phyloP scores from a whole-genome alignment of 2,888 invertebrate genomes.

The Entomobrya multifasciata region DNA sequence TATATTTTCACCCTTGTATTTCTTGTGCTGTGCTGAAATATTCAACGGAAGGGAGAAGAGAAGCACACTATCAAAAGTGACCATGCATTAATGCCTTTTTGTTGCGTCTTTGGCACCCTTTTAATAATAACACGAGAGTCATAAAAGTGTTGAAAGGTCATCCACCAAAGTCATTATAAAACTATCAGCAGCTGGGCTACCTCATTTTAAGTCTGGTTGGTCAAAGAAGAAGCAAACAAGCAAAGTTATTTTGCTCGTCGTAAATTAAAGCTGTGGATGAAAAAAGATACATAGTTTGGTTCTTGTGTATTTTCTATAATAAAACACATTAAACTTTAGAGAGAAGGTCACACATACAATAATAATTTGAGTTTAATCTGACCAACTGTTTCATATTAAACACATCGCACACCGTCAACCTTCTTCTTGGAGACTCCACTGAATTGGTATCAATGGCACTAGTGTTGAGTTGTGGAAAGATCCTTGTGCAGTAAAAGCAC shows the following conservation, averaged over 20 bases:
- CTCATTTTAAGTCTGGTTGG: neutral
- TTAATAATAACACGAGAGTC: neutral
- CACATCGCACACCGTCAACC: neutral
- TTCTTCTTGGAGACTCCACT: neutral
- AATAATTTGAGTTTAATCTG: no score
- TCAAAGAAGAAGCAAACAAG: neutral
- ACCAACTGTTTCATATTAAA: slow-evolving; percentile 23
- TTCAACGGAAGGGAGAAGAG: no score
- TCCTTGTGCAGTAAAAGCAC: no score
- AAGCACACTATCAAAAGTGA: no score
- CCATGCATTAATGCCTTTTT: no score
- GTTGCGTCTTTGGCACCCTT: no score
- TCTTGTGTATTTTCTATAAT: neutral
- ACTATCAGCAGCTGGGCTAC: neutral
- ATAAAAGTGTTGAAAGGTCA: slow-evolving; percentile 7
- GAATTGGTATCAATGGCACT: no score
- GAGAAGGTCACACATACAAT: slow-evolving; percentile 22
- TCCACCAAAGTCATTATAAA: neutral
- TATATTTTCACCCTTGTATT: no score
- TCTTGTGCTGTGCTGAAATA: no score
- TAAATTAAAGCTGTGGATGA: neutral
- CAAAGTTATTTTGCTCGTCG: neutral
- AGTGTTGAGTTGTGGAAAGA: no score
- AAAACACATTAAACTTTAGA: slow-evolving; percentile 17
- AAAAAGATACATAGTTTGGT: neutral